Conservation (phyloP, 2,888 invertebrate species). For the Hipparchia sbordonii region DNA sequence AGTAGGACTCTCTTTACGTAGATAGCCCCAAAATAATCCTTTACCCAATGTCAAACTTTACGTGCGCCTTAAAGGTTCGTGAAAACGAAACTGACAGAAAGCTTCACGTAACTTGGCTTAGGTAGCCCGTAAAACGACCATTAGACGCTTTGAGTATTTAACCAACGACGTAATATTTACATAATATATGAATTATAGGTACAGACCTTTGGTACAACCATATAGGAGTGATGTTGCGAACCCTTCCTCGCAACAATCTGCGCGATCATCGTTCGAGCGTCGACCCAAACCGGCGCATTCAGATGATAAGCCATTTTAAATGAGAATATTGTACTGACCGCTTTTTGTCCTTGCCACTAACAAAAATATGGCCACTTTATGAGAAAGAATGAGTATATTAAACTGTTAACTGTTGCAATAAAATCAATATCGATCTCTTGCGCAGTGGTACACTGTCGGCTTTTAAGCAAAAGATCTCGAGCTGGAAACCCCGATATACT, state of each 20-base stretch:
- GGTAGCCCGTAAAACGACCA: too few relatives aligned
- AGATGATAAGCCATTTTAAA: constrained; percentile 65
- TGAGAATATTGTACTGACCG: constrained; percentile 67
- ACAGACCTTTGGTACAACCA: neutral
- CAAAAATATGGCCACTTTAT: constrained; percentile 51
- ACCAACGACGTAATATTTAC: too few relatives aligned
- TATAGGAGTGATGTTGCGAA: constrained; percentile 40
- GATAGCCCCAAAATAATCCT: too few relatives aligned
- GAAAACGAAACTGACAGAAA: too few relatives aligned
- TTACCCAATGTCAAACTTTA: too few relatives aligned
- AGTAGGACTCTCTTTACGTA: too few relatives aligned
- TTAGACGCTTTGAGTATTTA: too few relatives aligned
- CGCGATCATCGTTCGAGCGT: constrained; percentile 61
- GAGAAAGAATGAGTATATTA: constrained; percentile 52
- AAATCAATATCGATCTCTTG: constrained; percentile 14
- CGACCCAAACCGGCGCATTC: constrained; percentile 63
- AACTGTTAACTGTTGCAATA: constrained; percentile 45
- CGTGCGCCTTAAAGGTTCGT: too few relatives aligned
- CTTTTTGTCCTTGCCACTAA: constrained; percentile 55
- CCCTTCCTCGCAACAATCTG: constrained; percentile 55
- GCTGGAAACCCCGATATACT: too few relatives aligned
- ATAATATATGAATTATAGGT: neutral
- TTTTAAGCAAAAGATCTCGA: too few relatives aligned
- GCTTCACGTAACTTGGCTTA: too few relatives aligned
- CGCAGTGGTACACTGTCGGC: neutral